Conservation (phyloP, 2,888 invertebrate species). For the Bellardia pandia region DNA sequence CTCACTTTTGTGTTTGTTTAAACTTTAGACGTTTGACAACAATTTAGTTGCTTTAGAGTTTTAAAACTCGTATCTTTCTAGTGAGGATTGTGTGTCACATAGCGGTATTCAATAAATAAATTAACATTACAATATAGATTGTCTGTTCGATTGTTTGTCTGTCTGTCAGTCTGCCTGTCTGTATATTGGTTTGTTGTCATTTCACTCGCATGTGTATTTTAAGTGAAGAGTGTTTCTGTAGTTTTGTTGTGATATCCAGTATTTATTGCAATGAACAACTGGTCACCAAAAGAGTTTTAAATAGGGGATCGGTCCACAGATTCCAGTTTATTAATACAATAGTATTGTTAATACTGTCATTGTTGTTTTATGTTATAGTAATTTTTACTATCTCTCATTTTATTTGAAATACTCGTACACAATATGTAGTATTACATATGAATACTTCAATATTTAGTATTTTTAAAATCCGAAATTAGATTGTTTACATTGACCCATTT, state of each 20-base stretch:
- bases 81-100: slow-evolving; percentile 78
- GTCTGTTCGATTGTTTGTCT: neutral
- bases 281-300: slow-evolving; percentile 8
- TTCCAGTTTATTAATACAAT: slow-evolving; percentile 3
- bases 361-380: neutral
- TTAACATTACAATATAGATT: slow-evolving; percentile 23
- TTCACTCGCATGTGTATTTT: neutral
- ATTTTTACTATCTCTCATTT: slow-evolving; percentile 2
- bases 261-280: neutral
- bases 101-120: slow-evolving; percentile 76
- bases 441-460: neutral
- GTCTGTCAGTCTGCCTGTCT: neutral
- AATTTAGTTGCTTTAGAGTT: neutral
- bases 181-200: neutral
- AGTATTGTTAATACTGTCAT: neutral
- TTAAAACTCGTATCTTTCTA: neutral
- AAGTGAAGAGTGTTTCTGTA: slow-evolving; percentile 28
- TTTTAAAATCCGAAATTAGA: neutral
- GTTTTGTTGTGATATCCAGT: slow-evolving; percentile 3
- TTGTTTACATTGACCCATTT: neutral
- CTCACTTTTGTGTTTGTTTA: neutral
- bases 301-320: neutral
- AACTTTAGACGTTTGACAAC: neutral
- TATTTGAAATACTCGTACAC: neutral
- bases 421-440: neutral